A percentile compares a stretch with the other conserved stretches of the same genome.
These are phyloP conservation scores for Solenopsis invicta DNA, from an alignment of 1,140 invertebrate species.

Conservation along the genomic window DNA sequence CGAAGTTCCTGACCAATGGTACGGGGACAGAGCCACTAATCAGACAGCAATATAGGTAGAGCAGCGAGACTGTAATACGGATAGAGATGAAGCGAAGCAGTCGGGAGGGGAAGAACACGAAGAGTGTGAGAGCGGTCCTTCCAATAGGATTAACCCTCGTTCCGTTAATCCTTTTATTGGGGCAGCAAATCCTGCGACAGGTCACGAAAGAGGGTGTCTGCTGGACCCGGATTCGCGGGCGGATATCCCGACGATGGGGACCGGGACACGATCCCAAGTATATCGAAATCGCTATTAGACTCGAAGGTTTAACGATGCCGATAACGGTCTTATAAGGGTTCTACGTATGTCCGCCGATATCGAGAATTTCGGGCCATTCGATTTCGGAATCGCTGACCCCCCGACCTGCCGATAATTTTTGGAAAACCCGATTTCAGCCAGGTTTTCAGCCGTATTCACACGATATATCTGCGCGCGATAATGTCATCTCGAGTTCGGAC, in stretches of 20 bases:
- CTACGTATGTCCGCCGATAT: constrained; percentile 58
- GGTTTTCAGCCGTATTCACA: neutral
- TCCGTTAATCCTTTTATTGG: constrained; percentile 86
- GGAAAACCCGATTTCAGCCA: neutral
- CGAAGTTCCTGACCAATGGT: constrained; percentile 59
- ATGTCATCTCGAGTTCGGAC: neutral
- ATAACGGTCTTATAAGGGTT: constrained; percentile 70
- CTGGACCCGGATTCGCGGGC: constrained; percentile 72
- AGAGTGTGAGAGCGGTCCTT: constrained; percentile 79
- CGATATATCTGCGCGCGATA: constrained; percentile 16
- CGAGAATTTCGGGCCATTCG: constrained; percentile 64
- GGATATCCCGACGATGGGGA: constrained; percentile 72
- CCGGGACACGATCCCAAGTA: constrained; percentile 66
- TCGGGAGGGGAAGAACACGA: constrained; percentile 50
- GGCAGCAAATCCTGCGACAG: constrained; percentile 82
- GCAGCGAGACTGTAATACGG: constrained; percentile 35
- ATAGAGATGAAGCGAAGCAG: constrained; percentile 26
- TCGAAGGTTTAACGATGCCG: constrained; percentile 65
- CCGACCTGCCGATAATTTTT: constrained; percentile 39
- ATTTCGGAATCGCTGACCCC: neutral
- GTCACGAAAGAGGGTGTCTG: constrained; percentile 79
- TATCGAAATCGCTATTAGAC: constrained; percentile 70
- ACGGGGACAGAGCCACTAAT: constrained; percentile 68
- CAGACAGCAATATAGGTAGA: constrained; percentile 67
- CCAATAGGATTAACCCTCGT: constrained; percentile 86